phyloP scores from a whole-genome alignment of 2,113 vertebrate genomes.

The Sylvia atricapilla region DNA sequence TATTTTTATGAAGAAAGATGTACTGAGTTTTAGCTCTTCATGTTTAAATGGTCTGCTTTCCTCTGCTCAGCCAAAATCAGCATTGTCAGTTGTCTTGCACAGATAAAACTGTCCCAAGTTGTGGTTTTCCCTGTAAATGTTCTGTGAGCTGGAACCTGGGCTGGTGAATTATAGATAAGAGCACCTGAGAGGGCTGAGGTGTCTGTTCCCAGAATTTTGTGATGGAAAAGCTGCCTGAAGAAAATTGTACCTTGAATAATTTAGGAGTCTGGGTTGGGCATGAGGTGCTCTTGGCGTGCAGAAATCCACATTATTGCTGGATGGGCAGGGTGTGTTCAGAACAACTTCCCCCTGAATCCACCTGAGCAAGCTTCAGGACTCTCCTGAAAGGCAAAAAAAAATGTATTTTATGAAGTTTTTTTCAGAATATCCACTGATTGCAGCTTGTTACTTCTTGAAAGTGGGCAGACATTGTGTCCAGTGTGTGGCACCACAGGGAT shows the following conservation, averaged over 20 bases:
- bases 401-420: neutral
- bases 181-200: conserved; percentile 25
- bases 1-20: neutral
- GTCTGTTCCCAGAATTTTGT: conserved; percentile 9
- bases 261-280: neutral
- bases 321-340: neutral
- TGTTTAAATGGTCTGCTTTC: neutral
- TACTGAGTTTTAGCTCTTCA: neutral
- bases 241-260: conserved; percentile 40
- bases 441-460: neutral
- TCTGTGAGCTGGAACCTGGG: neutral
- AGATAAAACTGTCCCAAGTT: neutral
- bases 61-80: neutral
- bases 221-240: conserved; percentile 22
- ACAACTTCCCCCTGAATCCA: neutral
- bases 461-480: neutral
- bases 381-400: neutral
- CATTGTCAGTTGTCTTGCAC: neutral
- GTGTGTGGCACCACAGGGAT: neutral
- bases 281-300: neutral
- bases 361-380: neutral
- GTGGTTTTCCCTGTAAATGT: neutral
- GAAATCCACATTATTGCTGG: neutral
- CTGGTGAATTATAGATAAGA: conserved; percentile 36
- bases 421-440: neutral